Conservation (phyloP, 2,113 vertebrate species). For the Cygnus buccinator region DNA sequence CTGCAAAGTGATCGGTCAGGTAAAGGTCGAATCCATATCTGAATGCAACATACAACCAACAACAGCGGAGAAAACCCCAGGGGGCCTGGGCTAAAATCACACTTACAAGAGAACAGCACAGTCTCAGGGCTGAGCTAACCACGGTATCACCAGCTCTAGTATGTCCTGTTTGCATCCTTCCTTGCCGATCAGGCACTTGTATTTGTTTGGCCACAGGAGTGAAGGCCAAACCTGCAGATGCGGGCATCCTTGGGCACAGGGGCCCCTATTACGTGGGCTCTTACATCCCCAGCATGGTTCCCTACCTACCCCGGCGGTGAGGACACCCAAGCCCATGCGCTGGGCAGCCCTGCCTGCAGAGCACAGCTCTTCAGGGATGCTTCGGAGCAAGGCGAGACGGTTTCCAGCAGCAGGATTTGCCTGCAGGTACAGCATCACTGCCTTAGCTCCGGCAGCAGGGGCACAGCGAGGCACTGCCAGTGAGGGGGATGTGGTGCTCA, state of each 20-base stretch:
- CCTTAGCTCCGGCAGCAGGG: neutral
- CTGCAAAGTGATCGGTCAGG: neutral
- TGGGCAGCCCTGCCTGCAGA: neutral
- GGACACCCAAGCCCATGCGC: neutral
- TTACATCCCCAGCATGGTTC: neutral
- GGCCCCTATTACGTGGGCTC: neutral
- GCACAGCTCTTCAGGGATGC: neutral
- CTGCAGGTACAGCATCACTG: neutral
- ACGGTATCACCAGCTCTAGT: neutral
- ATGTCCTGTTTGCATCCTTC: neutral
- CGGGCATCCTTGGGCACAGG: accelerated
- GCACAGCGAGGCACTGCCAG: neutral
- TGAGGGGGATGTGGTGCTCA: neutral
- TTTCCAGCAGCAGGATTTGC: neutral
- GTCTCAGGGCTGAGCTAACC: neutral
- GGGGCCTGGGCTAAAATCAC: neutral
- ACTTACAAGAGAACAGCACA: neutral
- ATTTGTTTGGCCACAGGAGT: neutral
- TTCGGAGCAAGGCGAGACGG: neutral
- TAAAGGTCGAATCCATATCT: conserved; percentile 18
- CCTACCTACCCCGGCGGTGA: neutral
- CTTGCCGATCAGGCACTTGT: neutral
- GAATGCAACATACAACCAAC: neutral
- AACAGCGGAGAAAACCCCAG: neutral
- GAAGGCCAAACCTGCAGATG: neutral